These are phyloP conservation scores for Koerneria pararmatus DNA, from an alignment of 2,888 invertebrate genomes.

Conservation along the genomic window DNA sequence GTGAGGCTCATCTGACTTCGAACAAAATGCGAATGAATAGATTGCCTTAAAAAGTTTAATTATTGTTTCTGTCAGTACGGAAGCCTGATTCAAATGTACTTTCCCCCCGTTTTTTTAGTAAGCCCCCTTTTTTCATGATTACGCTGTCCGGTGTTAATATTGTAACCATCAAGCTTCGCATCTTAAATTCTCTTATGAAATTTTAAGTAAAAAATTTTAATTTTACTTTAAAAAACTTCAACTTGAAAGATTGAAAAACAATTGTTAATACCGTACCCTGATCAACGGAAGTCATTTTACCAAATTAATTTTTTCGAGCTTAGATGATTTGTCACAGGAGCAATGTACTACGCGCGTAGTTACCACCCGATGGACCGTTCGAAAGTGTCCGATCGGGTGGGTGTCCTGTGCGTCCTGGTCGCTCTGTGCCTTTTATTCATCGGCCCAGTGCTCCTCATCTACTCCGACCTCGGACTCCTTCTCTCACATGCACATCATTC, in stretches of 20 bases:
- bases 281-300: no score
- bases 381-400: slow-evolving; percentile 18
- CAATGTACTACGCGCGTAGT: slow-evolving; percentile 17
- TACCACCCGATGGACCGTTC: slow-evolving; percentile 19
- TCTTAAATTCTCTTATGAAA: no score
- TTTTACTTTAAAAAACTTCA: no score
- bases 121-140: no score
- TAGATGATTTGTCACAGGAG: slow-evolving; percentile 1
- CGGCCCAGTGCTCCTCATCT: slow-evolving; percentile 17
- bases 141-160: no score
- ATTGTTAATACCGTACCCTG: no score
- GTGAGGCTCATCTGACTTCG: neutral
- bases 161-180: no score
- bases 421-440: slow-evolving; percentile 11
- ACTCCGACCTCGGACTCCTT: slow-evolving; percentile 19
- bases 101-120: no score
- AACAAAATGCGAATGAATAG: no score
- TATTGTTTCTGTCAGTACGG: neutral
- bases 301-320: no score
- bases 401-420: slow-evolving; percentile 16
- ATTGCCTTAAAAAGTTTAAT: neutral
- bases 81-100: neutral
- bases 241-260: no score
- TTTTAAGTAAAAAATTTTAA: no score
- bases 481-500: slow-evolving; percentile 20